Percentiles rank a stretch among this genome's conserved stretches.
phyloP scores from a whole-genome alignment of 1,140 invertebrate genomes.

The Papilio glaucus region DNA sequence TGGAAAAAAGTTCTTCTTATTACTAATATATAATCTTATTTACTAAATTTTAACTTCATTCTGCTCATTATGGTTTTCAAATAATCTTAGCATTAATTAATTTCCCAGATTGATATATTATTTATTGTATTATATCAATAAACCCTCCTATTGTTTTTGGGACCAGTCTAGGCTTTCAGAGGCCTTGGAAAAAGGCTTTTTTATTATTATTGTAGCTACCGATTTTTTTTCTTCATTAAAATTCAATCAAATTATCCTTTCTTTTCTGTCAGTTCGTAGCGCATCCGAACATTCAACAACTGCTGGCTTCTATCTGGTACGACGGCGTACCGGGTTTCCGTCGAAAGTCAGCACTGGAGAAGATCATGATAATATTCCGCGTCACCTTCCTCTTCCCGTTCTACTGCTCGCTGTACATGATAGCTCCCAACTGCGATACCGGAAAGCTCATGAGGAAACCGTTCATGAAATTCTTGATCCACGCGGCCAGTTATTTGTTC shows the following conservation, averaged over 20 bases:
- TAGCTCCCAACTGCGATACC: slow-evolving; percentile 89
- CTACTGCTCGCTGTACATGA: slow-evolving; percentile 92
- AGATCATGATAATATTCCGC: slow-evolving; percentile 88
- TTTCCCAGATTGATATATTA: no score
- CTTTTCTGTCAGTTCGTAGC: slow-evolving; percentile 90
- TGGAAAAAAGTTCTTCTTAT: no score
- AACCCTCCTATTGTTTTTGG: no score
- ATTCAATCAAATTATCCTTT: not conserved
- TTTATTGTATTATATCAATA: no score
- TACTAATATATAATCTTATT: no score
- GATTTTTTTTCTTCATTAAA: no score
- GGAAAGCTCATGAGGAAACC: slow-evolving; percentile 93
- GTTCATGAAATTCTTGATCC: slow-evolving; percentile 97
- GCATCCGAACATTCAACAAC: slow-evolving; percentile 96
- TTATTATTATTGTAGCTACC: no score
- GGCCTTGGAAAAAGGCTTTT: no score
- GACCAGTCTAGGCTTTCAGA: no score
- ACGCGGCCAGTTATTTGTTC: slow-evolving; percentile 95
- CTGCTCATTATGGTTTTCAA: no score
- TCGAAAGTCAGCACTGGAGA: slow-evolving; percentile 88
- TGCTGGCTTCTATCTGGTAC: slow-evolving; percentile 96
- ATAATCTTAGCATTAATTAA: no score
- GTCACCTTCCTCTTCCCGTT: slow-evolving; percentile 93
- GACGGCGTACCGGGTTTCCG: slow-evolving; percentile 95
- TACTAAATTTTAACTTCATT: no score